phyloP scores from a whole-genome alignment of 2,888 invertebrate species.

The Drepana falcataria region DNA sequence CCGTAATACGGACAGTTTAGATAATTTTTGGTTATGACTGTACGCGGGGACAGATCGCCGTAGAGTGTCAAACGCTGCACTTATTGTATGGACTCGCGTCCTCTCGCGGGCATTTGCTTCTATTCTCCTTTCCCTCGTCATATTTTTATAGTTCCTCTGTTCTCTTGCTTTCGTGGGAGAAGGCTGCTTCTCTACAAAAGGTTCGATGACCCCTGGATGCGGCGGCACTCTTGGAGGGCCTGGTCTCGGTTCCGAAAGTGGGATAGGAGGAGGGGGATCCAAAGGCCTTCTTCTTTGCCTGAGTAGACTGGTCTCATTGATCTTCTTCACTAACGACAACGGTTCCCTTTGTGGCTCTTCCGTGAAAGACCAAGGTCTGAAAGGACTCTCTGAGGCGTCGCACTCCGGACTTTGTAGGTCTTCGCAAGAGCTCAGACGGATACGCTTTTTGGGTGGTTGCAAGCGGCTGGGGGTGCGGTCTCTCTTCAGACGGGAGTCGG shows the following conservation, averaged over 20 bases:
- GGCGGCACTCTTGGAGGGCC: conserved; percentile 74
- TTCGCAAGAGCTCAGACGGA: conserved; percentile 72
- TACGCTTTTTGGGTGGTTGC: conserved; percentile 85
- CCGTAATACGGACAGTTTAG: conserved; percentile 93
- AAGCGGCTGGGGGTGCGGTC: conserved; percentile 55
- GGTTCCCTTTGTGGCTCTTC: conserved; percentile 82
- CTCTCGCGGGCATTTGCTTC: conserved; percentile 96
- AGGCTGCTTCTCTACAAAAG: conserved; percentile 45
- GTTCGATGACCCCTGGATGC: conserved; percentile 70
- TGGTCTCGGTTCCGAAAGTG: conserved; percentile 35
- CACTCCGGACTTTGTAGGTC: conserved; percentile 60
- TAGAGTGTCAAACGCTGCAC: conserved; percentile 95
- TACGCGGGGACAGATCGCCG: conserved; percentile 92
- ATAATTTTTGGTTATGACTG: conserved; percentile 95
- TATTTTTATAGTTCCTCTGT: conserved; percentile 95
- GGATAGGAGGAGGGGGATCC: conserved; percentile 48
- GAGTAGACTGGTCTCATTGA: conserved; percentile 47
- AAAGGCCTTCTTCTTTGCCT: conserved; percentile 55
- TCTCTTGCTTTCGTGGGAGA: conserved; percentile 82
- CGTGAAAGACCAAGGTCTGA: conserved; percentile 82
- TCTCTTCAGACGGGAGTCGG: conserved; percentile 78
- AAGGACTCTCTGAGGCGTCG: conserved; percentile 70
- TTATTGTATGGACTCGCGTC: conserved; percentile 96
- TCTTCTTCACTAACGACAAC: conserved; percentile 79
- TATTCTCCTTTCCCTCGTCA: conserved; percentile 94